Evolutionary conservation across 2,797 vertebrate genomes (phyloP).

Genomic region (Arctocebus calabarensis): DNA sequence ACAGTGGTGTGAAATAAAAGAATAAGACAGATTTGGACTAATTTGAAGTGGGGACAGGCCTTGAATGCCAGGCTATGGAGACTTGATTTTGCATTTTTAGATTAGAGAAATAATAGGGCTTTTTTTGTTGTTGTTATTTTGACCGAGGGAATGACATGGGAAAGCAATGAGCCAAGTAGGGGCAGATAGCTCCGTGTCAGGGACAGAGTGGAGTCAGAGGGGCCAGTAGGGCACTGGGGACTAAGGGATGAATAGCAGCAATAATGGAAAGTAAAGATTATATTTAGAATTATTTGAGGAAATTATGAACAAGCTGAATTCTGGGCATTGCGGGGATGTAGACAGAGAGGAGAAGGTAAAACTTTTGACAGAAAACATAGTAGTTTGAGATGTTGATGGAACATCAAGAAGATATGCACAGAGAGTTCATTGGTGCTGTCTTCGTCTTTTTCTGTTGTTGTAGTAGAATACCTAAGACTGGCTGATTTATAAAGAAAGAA

Average conservation of each 20-base stretch:
- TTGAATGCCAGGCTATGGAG: not conserved
- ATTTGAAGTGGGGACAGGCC: rapidly evolving
- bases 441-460: not conserved
- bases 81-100: slow-evolving; percentile 39
- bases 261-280: not conserved
- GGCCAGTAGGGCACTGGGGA: not conserved
- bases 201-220: not conserved
- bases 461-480: not conserved
- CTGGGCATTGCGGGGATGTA: not conserved
- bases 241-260: not conserved
- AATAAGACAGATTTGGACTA: not conserved
- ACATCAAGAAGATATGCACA: not conserved
- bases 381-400: not conserved
- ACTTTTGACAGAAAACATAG: not conserved
- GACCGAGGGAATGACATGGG: not conserved
- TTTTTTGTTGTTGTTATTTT: not conserved
- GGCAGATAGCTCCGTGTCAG: not conserved
- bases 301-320: not conserved
- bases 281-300: slow-evolving; percentile 31
- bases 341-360: not conserved
- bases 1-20: not conserved
- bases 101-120: not conserved
- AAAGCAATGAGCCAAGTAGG: not conserved
- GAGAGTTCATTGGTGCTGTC: not conserved
- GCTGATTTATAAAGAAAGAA: not conserved